Conservation (phyloP, 2,888 invertebrate genomes). For the Metopia argyrocephala region DNA sequence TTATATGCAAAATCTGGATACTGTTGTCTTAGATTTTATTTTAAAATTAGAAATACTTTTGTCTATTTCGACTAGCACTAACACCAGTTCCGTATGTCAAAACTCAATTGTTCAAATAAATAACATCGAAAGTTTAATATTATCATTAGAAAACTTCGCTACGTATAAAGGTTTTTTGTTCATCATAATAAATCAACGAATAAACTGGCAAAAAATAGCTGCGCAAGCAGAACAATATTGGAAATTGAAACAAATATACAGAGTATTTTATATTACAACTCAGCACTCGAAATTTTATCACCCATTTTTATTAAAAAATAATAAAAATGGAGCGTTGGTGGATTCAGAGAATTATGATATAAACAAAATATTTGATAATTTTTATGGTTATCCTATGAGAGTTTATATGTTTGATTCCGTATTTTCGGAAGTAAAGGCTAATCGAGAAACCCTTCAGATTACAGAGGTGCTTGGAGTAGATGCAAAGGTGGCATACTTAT, state of each 20-base stretch:
- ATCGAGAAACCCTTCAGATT: constrained; percentile 61
- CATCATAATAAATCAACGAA: constrained; percentile 53
- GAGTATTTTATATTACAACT: constrained; percentile 69
- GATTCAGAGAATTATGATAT: constrained; percentile 35
- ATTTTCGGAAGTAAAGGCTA: constrained; percentile 69
- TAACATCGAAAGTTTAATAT: constrained; percentile 14
- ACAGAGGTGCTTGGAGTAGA: constrained; percentile 72
- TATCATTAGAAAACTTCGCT: constrained; percentile 36
- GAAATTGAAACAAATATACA: constrained; percentile 68
- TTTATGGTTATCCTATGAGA: constrained; percentile 74
- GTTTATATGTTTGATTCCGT: constrained; percentile 75
- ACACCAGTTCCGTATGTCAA: constrained; percentile 13
- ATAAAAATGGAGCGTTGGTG: constrained; percentile 58
- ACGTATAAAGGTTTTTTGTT: constrained; percentile 45
- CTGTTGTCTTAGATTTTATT: background rate
- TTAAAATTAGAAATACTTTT: constrained; percentile 32
- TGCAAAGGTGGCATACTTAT: constrained; percentile 70
- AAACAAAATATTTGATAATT: constrained; percentile 67
- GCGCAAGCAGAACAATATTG: constrained; percentile 62
- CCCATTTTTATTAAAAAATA: constrained; percentile 67
- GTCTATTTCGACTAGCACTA: background rate
- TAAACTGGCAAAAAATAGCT: constrained; percentile 19
- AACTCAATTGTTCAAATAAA: constrained; percentile 65
- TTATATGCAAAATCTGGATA: constrained; percentile 2
- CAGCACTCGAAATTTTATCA: constrained; percentile 69